Evolutionary conservation across 2,113 vertebrate genomes (phyloP), one percentile per base, ranked within the genome.

Genomic region (Brienomyrus brachyistius): DNA sequence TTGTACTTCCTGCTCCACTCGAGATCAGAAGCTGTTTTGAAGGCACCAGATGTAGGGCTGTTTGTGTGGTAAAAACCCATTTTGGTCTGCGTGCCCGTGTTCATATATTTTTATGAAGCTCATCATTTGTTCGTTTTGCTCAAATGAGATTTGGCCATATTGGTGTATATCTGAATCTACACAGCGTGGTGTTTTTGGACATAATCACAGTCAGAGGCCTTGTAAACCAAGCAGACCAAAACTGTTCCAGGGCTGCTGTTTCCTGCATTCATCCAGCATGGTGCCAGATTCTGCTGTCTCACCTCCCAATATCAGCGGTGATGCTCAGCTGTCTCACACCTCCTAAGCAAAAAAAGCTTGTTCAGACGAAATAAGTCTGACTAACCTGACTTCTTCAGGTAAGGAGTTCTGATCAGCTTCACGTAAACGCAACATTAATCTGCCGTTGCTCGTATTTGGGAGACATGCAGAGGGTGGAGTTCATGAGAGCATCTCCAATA

Each of bases 31-130:
- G 9, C 11, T 35, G 56, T 59, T 31, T 70, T 74, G 27, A 74
- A 74, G 27, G n/a, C 27, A 74, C 66, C 11, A 74, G 10, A 74
- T 74, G 27, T 10, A 74, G 9, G 27, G 62, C 66, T 74, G n/a
- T 31, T 31, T 17, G 66, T 35, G 66, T 15, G 66, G 66, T 13
- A 77, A 77, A 77, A 77, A 10, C 35, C 74, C 74, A 40, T 19
- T 13, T 70, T 80, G 66, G 27, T 35, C 27, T 27, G 4, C 3
- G 6, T 80, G 31, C 35, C 7, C 15, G 31, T 43, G 74, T 19
- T 43, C 74, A 80, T 80, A 80, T 80, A 80, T 80, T 80, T 40
- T 80, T 80, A 80, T 40, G 74, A 80, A 80, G 35, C 31, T 80
- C 31, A 43, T 80, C 35, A 43, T 80, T 19, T 43, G 15, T 77